phyloP scores from a whole-genome alignment of 1,140 invertebrate species.

The Mya arenaria region DNA sequence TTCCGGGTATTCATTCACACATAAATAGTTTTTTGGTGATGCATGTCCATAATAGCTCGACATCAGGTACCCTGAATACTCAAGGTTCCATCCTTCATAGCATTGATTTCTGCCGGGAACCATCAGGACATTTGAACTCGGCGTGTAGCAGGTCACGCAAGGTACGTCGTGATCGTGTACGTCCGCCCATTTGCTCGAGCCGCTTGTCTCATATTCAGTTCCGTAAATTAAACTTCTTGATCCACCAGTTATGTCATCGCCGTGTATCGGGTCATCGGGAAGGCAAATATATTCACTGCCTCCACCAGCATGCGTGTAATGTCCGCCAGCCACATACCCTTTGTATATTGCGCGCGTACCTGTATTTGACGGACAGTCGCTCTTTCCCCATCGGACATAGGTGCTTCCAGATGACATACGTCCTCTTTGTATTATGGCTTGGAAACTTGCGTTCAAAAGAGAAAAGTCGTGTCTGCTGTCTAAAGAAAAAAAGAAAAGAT shows the following conservation, averaged over 20 bases:
- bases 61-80: conserved; percentile 63
- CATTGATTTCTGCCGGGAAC: conserved; percentile 26
- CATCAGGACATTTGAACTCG: not conserved
- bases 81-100: conserved; percentile 41
- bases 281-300: conserved; percentile 47
- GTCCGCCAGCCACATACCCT: conserved; percentile 34
- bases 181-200: conserved; percentile 80
- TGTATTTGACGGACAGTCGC: not conserved
- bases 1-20: conserved; percentile 60
- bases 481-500: too few relatives aligned
- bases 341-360: not conserved
- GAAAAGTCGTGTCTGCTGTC: too few relatives aligned
- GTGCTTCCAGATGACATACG: too few relatives aligned
- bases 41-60: conserved; percentile 21
- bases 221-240: conserved; percentile 51
- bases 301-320: conserved; percentile 32
- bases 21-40: conserved; percentile 48
- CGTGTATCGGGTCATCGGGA: conserved; percentile 13
- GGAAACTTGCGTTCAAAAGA: too few relatives aligned
- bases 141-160: conserved; percentile 10
- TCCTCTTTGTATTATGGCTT: too few relatives aligned
- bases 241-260: not conserved
- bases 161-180: conserved; percentile 37
- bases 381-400: conserved; percentile 37
- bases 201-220: conserved; percentile 77